Conservation (phyloP, 2,113 vertebrate species). For the Cricetomys ansorgei region DNA sequence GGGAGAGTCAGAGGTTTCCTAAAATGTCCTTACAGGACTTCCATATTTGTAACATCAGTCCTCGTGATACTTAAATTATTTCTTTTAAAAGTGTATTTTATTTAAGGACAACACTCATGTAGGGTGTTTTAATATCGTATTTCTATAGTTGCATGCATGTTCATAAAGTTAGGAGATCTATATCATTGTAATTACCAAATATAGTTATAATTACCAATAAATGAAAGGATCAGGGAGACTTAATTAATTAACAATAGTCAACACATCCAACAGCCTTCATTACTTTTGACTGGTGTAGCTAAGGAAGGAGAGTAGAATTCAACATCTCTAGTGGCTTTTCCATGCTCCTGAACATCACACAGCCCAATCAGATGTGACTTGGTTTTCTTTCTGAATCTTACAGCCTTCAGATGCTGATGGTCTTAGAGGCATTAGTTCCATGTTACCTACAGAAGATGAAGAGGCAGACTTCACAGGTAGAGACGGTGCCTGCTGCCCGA, state of each 20-base stretch:
- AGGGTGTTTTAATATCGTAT: not conserved
- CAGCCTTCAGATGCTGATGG: constrained; percentile 99
- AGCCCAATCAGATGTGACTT: not conserved
- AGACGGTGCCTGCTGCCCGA: constrained; percentile 94
- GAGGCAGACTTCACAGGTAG: constrained; percentile 92
- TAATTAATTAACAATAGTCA: not conserved
- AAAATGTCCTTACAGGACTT: not conserved
- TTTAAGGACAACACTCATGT: not conserved
- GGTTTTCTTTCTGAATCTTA: constrained; percentile 49
- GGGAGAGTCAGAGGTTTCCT: not conserved
- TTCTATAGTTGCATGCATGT: not conserved
- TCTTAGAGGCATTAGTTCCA: constrained; percentile 96
- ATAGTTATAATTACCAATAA: no score
- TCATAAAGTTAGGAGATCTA: not conserved
- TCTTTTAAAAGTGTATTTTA: not conserved
- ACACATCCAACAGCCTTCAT: not conserved
- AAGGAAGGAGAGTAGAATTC: not conserved
- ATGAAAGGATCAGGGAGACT: no score
- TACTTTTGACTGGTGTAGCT: not conserved
- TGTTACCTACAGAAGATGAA: constrained; percentile 97
- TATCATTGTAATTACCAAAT: not conserved
- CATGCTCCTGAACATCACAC: not conserved
- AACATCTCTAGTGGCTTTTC: not conserved
- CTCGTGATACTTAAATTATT: not conserved
- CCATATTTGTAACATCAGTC: not conserved